Conservation (phyloP, 1,140 invertebrate species). For the Vollenhovia emeryi region DNA sequence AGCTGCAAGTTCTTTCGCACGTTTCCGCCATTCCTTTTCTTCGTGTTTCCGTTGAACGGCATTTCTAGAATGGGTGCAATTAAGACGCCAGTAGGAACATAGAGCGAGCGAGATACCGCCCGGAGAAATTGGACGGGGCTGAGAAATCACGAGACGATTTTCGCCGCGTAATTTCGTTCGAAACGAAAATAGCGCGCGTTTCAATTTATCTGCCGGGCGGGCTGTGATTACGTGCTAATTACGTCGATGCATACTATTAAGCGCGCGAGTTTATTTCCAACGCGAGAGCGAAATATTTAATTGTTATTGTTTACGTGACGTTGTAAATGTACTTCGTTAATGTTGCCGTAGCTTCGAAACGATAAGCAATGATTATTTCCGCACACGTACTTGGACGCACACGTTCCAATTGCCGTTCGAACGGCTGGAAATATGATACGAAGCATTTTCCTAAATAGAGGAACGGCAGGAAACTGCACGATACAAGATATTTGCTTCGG, state of each 20-base stretch:
- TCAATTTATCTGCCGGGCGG: constrained; percentile 35
- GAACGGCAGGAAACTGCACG: constrained; percentile 34
- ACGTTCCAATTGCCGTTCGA: neutral
- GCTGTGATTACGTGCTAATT: constrained; percentile 48
- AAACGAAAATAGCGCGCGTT: constrained; percentile 21
- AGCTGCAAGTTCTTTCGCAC: constrained; percentile 39
- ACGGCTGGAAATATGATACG: constrained; percentile 44
- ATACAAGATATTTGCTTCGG: constrained; percentile 39
- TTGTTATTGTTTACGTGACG: constrained; percentile 32
- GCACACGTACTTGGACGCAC: neutral
- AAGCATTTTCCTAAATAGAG: constrained; percentile 52
- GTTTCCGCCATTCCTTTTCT: constrained; percentile 40
- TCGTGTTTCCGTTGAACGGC: constrained; percentile 52
- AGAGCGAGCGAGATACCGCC: constrained; percentile 11
- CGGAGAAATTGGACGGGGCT: constrained; percentile 55
- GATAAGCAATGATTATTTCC: constrained; percentile 29
- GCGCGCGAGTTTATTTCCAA: constrained; percentile 28
- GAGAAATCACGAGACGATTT: constrained; percentile 59
- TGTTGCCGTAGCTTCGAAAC: neutral
- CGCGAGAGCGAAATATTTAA: constrained; percentile 11
- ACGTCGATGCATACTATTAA: constrained; percentile 43
- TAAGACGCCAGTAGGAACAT: constrained; percentile 63
- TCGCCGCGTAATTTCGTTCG: constrained; percentile 38
- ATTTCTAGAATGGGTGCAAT: constrained; percentile 69
- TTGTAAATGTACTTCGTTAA: constrained; percentile 10